Conservation (phyloP, 1,140 invertebrate genomes). For the Pteromalus puparum region DNA sequence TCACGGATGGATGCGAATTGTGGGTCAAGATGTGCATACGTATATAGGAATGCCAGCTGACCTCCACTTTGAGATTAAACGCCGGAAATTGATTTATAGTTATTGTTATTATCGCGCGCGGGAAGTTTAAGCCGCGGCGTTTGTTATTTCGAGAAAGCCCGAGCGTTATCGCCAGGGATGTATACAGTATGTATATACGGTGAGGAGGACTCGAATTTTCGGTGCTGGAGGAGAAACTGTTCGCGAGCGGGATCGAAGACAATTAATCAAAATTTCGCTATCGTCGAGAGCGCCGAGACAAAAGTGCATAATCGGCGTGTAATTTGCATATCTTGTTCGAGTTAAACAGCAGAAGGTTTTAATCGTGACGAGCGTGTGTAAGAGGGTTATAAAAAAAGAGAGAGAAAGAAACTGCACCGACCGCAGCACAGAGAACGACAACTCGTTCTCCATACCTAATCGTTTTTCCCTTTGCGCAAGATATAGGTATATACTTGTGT, state of each 20-base stretch:
- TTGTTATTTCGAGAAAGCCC: background rate
- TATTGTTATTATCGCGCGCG: background rate
- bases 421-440: background rate
- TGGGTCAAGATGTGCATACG: slow-evolving; percentile 29
- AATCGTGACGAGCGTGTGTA: no score
- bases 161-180: background rate
- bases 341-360: no score
- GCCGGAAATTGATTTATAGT: background rate
- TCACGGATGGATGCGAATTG: slow-evolving; percentile 19
- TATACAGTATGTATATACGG: background rate
- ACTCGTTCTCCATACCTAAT: slow-evolving; percentile 8
- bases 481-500: background rate
- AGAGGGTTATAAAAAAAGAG: background rate
- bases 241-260: no score
- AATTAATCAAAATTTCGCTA: background rate
- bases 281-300: no score
- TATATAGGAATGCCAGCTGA: background rate
- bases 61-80: background rate
- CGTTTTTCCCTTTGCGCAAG: slow-evolving; percentile 34
- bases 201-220: background rate
- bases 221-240: no score
- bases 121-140: background rate
- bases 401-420: background rate
- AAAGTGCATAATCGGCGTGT: no score
- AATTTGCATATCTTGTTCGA: no score